Conservation (phyloP, 2,888 invertebrate species). For the Choreutis nemorana region DNA sequence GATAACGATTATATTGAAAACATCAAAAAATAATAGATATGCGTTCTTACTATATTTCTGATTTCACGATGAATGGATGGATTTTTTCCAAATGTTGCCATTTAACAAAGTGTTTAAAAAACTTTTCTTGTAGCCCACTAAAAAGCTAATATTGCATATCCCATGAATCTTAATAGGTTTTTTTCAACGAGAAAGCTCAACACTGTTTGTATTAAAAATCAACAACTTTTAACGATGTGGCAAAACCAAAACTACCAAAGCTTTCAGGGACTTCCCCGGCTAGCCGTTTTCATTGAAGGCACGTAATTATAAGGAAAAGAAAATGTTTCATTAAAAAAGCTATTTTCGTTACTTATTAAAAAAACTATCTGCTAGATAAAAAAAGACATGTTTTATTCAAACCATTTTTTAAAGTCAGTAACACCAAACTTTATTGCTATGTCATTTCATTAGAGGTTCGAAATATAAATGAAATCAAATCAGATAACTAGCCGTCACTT, state of each 20-base stretch:
- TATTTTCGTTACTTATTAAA: slow-evolving; percentile 43
- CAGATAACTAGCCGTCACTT: slow-evolving; percentile 15
- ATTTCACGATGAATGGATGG: too few relatives aligned
- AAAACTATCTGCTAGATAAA: slow-evolving; percentile 21
- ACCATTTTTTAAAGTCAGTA: slow-evolving; percentile 14
- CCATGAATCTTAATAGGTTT: too few relatives aligned
- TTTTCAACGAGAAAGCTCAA: too few relatives aligned
- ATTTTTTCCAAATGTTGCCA: too few relatives aligned
- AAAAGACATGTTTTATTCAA: slow-evolving; percentile 22
- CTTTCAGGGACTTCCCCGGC: slow-evolving; percentile 31
- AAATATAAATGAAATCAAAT: neutral
- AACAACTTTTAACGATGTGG: neutral
- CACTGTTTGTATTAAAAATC: too few relatives aligned
- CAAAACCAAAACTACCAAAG: slow-evolving; percentile 11
- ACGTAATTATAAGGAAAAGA: slow-evolving; percentile 46
- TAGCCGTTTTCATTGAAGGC: slow-evolving; percentile 46
- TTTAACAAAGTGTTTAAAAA: too few relatives aligned
- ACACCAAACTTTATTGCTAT: slow-evolving; percentile 19
- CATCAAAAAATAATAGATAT: too few relatives aligned
- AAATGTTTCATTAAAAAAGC: slow-evolving; percentile 48
- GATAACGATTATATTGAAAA: neutral
- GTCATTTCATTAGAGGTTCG: slow-evolving; percentile 2
- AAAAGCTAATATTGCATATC: too few relatives aligned
- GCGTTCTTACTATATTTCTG: too few relatives aligned
- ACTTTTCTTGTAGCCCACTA: too few relatives aligned